phyloP scores from a whole-genome alignment of 2,888 invertebrate species.

The Agrochola lychnidis region DNA sequence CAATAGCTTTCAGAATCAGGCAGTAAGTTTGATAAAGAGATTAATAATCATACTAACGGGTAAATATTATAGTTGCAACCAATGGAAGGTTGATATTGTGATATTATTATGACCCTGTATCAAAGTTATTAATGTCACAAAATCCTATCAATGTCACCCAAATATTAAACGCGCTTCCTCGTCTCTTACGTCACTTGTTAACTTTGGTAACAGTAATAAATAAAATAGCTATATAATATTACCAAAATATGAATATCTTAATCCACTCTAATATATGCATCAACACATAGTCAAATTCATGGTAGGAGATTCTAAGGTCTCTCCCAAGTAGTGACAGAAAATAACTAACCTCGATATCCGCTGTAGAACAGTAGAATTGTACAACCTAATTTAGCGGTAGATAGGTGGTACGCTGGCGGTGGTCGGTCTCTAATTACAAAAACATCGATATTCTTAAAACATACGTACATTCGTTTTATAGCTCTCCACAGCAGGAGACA shows the following conservation, averaged over 20 bases:
- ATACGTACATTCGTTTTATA: background rate
- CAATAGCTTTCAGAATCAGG: background rate
- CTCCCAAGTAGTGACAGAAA: background rate
- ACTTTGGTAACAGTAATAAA: background rate
- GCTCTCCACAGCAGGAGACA: conserved; percentile 14
- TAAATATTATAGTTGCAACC: background rate
- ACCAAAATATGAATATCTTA: background rate
- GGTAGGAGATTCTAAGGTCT: background rate
- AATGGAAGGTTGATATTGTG: conserved; percentile 9
- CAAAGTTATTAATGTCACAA: conserved; percentile 1
- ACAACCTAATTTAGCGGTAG: background rate
- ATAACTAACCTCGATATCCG: background rate
- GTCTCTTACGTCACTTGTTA: conserved; percentile 15
- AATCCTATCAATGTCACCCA: conserved; percentile 15
- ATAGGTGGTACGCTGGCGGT: background rate
- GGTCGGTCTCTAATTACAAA: background rate
- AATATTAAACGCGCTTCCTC: conserved; percentile 16
- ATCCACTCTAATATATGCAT: background rate
- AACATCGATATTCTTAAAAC: conserved; percentile 2
- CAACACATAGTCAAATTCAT: background rate
- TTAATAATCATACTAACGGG: background rate
- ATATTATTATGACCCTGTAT: conserved; percentile 16
- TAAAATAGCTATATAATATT: background rate
- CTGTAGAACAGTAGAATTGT: background rate
- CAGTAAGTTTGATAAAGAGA: background rate